A percentile compares a stretch with the other conserved stretches of the same genome.
Evolutionary conservation across 2,888 invertebrate species (phyloP).

Genomic region (Eupithecia centaureata): DNA sequence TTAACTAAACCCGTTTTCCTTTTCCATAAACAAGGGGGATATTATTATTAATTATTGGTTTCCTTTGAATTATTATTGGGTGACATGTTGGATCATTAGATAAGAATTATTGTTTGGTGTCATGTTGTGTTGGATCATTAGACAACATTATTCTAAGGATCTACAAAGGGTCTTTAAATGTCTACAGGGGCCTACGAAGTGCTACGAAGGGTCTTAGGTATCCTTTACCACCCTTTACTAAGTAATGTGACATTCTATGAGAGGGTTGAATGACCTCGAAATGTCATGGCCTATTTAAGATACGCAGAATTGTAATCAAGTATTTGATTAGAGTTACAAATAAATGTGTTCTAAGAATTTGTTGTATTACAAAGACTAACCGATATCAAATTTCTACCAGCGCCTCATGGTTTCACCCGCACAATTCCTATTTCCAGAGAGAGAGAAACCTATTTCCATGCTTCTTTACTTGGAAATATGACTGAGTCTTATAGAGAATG

Average conservation of each 20-base stretch:
- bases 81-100: neutral
- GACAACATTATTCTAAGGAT: neutral
- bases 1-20: neutral
- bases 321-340: no score
- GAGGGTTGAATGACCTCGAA: neutral
- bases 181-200: neutral
- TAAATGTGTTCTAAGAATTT: no score
- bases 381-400: no score
- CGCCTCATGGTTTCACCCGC: no score
- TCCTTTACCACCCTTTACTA: neutral
- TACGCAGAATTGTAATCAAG: constrained; percentile 4
- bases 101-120: neutral
- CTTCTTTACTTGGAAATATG: no score
- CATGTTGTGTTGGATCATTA: neutral
- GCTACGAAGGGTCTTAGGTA: constrained; percentile 3
- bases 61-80: neutral
- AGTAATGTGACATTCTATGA: constrained; percentile 1
- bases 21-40: neutral
- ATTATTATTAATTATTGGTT: neutral
- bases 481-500: no score
- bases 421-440: no score
- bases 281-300: neutral
- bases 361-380: no score
- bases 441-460: no score
- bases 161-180: neutral